Evolutionary conservation across 1,140 invertebrate genomes (phyloP).

Genomic region (Arion vulgaris): DNA sequence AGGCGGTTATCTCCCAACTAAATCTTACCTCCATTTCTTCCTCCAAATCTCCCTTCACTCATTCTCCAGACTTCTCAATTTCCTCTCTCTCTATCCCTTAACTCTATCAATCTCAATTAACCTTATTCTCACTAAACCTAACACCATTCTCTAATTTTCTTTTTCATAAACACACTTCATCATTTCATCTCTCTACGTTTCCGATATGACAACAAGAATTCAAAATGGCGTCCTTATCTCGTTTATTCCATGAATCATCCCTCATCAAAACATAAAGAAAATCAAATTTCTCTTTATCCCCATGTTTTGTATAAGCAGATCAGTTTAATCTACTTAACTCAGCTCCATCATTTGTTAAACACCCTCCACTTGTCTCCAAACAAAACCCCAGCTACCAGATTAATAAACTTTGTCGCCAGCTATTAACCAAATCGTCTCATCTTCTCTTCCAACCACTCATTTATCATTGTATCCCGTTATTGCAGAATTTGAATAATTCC

Average conservation of each 20-base stretch:
- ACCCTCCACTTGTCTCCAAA: background rate
- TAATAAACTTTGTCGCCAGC: background rate
- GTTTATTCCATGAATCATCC: background rate
- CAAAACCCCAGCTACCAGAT: background rate
- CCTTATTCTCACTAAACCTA: too few species aligned
- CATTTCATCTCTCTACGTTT: background rate
- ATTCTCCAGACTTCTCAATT: background rate
- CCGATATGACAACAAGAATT: background rate
- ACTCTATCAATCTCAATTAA: background rate
- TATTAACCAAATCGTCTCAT: background rate
- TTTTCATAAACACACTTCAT: background rate
- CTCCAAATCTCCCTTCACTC: constrained; percentile 3
- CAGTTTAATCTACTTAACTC: background rate
- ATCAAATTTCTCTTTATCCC: background rate
- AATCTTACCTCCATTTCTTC: background rate
- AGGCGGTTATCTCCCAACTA: too few species aligned
- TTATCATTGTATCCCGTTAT: background rate
- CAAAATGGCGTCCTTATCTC: background rate
- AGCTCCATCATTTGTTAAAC: background rate
- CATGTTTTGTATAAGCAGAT: background rate
- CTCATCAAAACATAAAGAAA: background rate
- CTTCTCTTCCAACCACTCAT: background rate
- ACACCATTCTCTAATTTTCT: background rate
- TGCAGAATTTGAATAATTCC: background rate
- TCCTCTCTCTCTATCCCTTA: background rate